Evolutionary conservation across 2,113 vertebrate species (phyloP).

Genomic region (Lophochroa leadbeateri): DNA sequence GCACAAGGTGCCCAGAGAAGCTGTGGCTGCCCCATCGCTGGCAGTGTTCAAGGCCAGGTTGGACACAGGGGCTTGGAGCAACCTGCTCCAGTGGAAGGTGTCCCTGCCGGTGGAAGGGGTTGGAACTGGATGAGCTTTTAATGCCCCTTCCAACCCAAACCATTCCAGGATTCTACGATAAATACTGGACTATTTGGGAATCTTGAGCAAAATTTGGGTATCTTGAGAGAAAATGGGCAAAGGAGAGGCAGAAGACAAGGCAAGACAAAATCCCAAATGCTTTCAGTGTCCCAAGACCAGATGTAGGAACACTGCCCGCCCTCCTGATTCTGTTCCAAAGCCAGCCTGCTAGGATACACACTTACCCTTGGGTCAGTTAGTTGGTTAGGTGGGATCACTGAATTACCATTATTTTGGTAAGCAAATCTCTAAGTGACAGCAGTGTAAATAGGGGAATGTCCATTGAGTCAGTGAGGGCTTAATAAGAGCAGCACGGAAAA

Average conservation of each 20-base stretch:
- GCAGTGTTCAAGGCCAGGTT: neutral
- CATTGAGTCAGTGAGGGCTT: neutral
- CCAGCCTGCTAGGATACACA: accelerated
- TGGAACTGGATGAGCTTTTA: neutral
- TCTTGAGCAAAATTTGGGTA: neutral
- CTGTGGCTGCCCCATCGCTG: neutral
- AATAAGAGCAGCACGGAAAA: neutral
- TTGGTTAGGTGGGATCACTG: neutral
- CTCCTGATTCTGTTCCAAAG: neutral
- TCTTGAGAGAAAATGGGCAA: neutral
- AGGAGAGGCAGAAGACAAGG: neutral
- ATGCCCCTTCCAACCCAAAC: neutral
- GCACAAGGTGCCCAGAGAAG: neutral
- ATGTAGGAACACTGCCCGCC: neutral
- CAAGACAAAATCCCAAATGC: neutral
- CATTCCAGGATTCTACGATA: neutral
- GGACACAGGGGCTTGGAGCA: neutral
- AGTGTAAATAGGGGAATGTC: neutral
- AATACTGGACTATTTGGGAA: neutral
- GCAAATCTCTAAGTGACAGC: neutral
- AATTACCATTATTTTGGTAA: neutral
- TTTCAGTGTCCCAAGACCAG: neutral
- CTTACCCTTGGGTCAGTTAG: neutral
- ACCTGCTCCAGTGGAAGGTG: neutral
- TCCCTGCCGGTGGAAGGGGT: neutral